Evolutionary conservation across 2,888 invertebrate species (phyloP), one percentile per base, ranked within the genome.

Genomic region (Netelia inedita): DNA sequence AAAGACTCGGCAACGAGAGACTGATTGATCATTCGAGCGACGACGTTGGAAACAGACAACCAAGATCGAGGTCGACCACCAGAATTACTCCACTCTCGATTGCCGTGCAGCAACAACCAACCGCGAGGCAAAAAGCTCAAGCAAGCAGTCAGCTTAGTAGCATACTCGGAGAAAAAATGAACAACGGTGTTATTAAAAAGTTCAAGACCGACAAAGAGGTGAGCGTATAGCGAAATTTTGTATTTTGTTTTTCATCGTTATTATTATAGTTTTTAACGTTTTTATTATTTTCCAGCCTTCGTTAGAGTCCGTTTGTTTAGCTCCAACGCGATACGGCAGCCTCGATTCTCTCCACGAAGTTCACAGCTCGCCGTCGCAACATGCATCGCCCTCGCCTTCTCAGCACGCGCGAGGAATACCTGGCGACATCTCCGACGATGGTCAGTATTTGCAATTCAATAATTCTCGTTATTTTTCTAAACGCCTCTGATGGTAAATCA

Each of bases 311-410:
- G 86, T 88, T 66, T 88, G 90, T 53, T 72, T 91, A 41, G 89
- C 90, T 14, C 91, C 92, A 9, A 89, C 92, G 85, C 92, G 94
- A 69, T 94, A 95, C 79, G 95, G 95, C 28, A 95, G 95, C 46
- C 92, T 95, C 85, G 95, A 95, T 89, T 95, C 95, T 0, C 91
- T 95, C 14, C 94, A 95, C 86, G 95, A 95, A 80, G 90, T 92
- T 35, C 92, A 93, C 71, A 86, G 89, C 84, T 83, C 88, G 72
- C 88, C 91, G 65, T 88, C 89, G 68, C 79, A 79, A 55, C 86
- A 84, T 46, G 86, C 93, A 74, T 90, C 92, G 74, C 88, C 93
- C 82, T 89, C 91, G 79, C 90, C 94, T 86, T 91, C 93, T 80
- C 91, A 90, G 72, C 92, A 92, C 59, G 91, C 91, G 14, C 89